A percentile compares a stretch with the other conserved stretches of the same genome.
These are phyloP conservation scores for Agonopterix arenella DNA, from an alignment of 2,888 invertebrate species.

Conservation along the genomic window DNA sequence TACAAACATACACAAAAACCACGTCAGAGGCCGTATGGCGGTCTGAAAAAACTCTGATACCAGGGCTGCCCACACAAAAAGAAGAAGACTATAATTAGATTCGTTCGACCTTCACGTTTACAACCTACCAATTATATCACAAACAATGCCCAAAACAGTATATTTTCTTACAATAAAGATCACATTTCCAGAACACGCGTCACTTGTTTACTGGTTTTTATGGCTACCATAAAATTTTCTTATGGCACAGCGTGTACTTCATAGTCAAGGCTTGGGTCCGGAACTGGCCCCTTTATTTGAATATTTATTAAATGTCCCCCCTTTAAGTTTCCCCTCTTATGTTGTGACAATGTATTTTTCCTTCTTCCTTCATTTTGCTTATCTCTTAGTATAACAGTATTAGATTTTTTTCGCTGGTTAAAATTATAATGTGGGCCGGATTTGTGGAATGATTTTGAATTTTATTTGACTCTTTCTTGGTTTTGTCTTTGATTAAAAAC, in stretches of 20 bases:
- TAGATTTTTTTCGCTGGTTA: too few relatives aligned
- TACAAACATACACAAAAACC: too few relatives aligned
- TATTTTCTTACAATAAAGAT: slow-evolving; percentile 3
- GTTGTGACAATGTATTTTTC: slow-evolving; percentile 38
- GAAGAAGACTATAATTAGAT: too few relatives aligned
- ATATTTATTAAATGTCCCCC: slow-evolving; percentile 56
- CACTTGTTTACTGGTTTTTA: slow-evolving; percentile 11
- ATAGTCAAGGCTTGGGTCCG: slow-evolving; percentile 23
- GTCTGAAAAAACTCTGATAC: too few relatives aligned
- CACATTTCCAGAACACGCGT: slow-evolving; percentile 1
- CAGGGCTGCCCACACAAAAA: too few relatives aligned
- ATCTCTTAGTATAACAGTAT: slow-evolving; percentile 23
- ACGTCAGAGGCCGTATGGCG: too few relatives aligned
- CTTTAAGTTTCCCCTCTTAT: slow-evolving; percentile 18
- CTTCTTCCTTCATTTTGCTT: slow-evolving; percentile 42
- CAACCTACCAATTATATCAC: too few relatives aligned
- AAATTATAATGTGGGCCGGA: too few relatives aligned
- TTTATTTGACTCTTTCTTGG: too few relatives aligned
- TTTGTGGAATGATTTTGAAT: too few relatives aligned
- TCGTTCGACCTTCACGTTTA: too few relatives aligned
- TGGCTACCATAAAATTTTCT: slow-evolving; percentile 8
- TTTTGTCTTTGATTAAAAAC: too few relatives aligned
- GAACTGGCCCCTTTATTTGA: slow-evolving; percentile 53
- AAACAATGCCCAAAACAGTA: neutral
- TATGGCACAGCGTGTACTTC: slow-evolving; percentile 4